Evolutionary conservation across 2,888 invertebrate genomes (phyloP).

Genomic region (Luffia ferchaultella): DNA sequence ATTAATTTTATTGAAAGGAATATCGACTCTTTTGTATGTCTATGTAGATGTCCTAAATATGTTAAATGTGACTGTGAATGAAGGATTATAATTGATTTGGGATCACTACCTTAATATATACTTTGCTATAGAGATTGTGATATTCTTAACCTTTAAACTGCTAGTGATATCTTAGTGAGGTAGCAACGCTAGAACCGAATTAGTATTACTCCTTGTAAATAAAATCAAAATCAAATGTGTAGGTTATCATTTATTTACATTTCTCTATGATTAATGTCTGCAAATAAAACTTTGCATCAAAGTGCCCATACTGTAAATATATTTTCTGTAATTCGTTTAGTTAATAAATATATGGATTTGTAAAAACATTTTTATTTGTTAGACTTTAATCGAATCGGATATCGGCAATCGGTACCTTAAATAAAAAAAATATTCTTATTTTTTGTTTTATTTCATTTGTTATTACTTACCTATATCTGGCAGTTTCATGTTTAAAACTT

Average conservation of each 20-base stretch:
- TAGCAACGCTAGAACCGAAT: not conserved
- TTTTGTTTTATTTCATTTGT: constrained; percentile 26
- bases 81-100: not conserved
- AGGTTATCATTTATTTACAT: not conserved
- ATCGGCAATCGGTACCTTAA: constrained; percentile 39
- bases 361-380: constrained; percentile 6
- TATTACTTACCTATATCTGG: too few relatives aligned
- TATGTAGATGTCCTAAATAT: too few relatives aligned
- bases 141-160: not conserved
- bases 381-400: constrained; percentile 23
- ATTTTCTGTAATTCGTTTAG: constrained; percentile 19
- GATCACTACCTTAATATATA: not conserved
- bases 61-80: too few relatives aligned
- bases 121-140: not conserved
- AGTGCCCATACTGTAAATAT: constrained; percentile 36
- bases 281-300: constrained; percentile 35
- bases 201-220: not conserved
- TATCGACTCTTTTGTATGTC: too few relatives aligned
- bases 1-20: not conserved
- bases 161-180: not conserved
- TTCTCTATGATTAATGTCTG: constrained; percentile 13
- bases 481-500: too few relatives aligned
- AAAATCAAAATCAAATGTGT: not conserved
- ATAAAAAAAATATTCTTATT: constrained; percentile 40
- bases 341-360: constrained; percentile 6